phyloP scores from a whole-genome alignment of 2,888 invertebrate species.

The Phortica magna region DNA sequence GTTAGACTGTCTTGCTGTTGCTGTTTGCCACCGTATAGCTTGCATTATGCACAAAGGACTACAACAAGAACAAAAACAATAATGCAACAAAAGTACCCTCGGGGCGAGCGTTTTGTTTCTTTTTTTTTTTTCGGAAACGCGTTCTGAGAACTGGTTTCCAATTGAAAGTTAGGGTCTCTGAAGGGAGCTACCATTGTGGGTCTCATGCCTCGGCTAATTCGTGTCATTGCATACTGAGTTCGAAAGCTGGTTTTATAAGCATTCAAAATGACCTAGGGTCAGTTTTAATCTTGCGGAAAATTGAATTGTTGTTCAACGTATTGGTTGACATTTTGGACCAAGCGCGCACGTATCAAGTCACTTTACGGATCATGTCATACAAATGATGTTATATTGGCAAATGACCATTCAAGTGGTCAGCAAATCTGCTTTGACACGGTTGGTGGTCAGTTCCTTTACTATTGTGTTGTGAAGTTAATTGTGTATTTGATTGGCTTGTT shows the following conservation, averaged over 20 bases:
- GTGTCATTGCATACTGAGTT: slow-evolving; percentile 32
- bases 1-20: background rate
- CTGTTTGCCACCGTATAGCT: slow-evolving; percentile 44
- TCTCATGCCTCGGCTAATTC: slow-evolving; percentile 32
- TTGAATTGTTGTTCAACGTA: slow-evolving; percentile 43
- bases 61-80: slow-evolving; percentile 20
- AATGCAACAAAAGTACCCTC: slow-evolving; percentile 16
- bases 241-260: slow-evolving; percentile 2
- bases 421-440: slow-evolving; percentile 48
- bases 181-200: slow-evolving; percentile 31
- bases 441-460: slow-evolving; percentile 51
- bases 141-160: slow-evolving; percentile 54
- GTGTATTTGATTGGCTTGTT: slow-evolving; percentile 34
- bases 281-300: slow-evolving; percentile 64
- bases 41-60: slow-evolving; percentile 45
- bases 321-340: slow-evolving; percentile 56
- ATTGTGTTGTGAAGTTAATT: slow-evolving; percentile 40
- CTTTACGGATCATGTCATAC: background rate
- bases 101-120: background rate
- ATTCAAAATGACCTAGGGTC: slow-evolving; percentile 61
- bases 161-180: background rate
- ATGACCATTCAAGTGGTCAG: slow-evolving; percentile 51
- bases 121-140: background rate
- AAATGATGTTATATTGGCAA: background rate
- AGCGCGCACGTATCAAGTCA: slow-evolving; percentile 27